Base-by-base conservation (phyloP, 2,888 invertebrate species). In the Trachelus tabidus region DNA sequence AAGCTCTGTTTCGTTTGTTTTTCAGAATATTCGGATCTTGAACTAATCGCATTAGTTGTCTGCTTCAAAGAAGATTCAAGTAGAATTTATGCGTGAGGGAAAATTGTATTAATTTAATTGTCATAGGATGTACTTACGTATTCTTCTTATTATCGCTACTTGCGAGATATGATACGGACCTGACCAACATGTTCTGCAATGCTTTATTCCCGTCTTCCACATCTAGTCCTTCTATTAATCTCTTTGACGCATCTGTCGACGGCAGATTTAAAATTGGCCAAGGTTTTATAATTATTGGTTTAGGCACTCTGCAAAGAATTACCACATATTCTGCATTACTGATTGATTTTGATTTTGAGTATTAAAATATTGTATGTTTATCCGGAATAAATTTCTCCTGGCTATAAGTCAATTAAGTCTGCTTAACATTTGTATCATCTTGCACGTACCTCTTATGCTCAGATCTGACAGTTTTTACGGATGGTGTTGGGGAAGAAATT, bases 211-310 rank as follows among this genome's bases (percentile, higher is more conserved):
- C 87, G 23, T 89, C 86, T 33, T 81, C 82, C 0, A 87, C 81
- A 75, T 85, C 79, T 68, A 89, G 77, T 75, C 78, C 83, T 12
- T 87, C 85, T 78, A 87, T 89, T 69, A 90, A 79, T 73, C 84
- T 84, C 68, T 87, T 85, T 76, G 86, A 86, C 0, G 88, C 87
- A 12, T 69, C 79, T 1, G 83, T 84, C 6, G 79, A 73, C 0
- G 90, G 90, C 4, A 90, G 75, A 78, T 88, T 89, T 34, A 90
- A 81, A 40, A 83, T 86, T 2, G 86, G 83, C 89, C 90, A 90
- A 0, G 87, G 88, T 6, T 82, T 77, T 34, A 82, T 79, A 40
- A 68, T 79, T 79, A 23, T 75, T 78, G 40, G 9, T 81, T 79
- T 1, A 80, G 15, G 15, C 40, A 6, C 15, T 6, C 40, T 40